Evolutionary conservation across 2,797 vertebrate species (phyloP).

Genomic region (Paguma larvata): DNA sequence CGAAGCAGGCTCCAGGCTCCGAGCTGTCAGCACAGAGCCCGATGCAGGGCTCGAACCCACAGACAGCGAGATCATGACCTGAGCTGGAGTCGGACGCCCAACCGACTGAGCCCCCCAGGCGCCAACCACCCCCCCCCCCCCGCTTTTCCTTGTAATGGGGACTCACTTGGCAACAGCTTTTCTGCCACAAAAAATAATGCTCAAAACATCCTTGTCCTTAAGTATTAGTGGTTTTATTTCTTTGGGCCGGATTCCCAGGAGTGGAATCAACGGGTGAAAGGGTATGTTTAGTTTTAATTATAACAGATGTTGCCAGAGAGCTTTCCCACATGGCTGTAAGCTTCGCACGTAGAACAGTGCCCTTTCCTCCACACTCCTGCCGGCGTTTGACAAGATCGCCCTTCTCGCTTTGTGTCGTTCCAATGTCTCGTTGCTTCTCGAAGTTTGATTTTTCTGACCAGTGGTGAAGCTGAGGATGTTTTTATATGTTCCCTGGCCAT

Average conservation of each 20-base stretch:
- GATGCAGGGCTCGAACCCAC: no score
- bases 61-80: no score
- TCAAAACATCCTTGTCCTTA: slow-evolving; percentile 49
- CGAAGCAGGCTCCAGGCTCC: no score
- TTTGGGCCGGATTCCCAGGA: slow-evolving; percentile 71
- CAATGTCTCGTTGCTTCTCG: neutral
- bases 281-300: slow-evolving; percentile 44
- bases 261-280: slow-evolving; percentile 62
- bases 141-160: neutral
- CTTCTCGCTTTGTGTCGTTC: accelerated
- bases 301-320: slow-evolving; percentile 35
- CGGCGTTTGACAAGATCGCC: accelerated
- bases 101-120: no score
- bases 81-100: no score
- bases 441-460: accelerated
- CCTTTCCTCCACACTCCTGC: slow-evolving; percentile 56
- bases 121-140: no score
- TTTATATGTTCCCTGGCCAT: accelerated
- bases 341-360: accelerated
- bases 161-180: neutral
- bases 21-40: no score
- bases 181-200: neutral
- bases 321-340: slow-evolving; percentile 9
- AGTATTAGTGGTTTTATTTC: slow-evolving; percentile 55
- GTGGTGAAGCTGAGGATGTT: neutral